Percentiles rank a stretch among this genome's conserved stretches.
Conservation (phyloP, 2,797 vertebrate genomes). For the Smutsia gigantea region DNA sequence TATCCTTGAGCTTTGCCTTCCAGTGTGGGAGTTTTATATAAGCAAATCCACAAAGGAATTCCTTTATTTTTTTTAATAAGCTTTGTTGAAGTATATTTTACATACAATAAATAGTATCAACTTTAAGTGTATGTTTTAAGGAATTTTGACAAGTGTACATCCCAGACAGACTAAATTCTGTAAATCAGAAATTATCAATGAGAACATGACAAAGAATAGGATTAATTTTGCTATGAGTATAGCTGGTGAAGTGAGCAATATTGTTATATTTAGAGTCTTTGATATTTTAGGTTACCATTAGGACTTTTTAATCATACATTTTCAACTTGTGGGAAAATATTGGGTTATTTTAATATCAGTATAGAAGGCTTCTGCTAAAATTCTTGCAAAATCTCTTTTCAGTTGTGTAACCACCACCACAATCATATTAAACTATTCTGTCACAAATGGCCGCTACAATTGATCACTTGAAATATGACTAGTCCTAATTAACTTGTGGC, state of each 20-base stretch:
- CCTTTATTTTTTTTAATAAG: neutral
- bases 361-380: neutral
- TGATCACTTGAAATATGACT: neutral
- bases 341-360: neutral
- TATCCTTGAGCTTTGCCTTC: neutral
- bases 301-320: neutral
- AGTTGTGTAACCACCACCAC: neutral
- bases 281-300: neutral
- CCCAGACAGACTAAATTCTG: neutral
- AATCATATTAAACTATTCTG: neutral
- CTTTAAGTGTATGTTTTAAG: neutral
- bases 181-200: neutral
- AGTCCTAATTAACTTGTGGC: neutral
- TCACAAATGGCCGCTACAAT: neutral
- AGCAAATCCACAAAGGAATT: neutral
- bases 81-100: neutral
- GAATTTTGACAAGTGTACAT: neutral
- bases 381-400: neutral
- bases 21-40: neutral
- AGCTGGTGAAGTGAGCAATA: neutral
- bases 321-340: slow-evolving; percentile 5
- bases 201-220: neutral
- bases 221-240: neutral
- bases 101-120: neutral
- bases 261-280: neutral